These are phyloP conservation scores for Drosophila mercatorum DNA, from an alignment of 2,888 invertebrate genomes.

Conservation along the genomic window DNA sequence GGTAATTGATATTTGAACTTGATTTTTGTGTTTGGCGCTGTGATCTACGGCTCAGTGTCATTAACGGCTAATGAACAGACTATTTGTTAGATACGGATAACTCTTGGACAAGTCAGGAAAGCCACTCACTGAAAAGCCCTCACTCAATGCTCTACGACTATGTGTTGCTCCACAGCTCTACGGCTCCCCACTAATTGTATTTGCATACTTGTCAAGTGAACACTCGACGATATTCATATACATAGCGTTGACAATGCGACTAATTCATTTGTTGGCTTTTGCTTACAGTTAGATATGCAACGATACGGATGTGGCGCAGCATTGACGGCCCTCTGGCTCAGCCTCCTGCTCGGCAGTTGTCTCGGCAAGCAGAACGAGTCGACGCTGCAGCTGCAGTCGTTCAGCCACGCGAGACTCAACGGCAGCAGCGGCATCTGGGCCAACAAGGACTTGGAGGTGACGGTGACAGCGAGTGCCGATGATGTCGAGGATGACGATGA, in stretches of 20 bases:
- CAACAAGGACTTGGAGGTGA: slow-evolving; percentile 21
- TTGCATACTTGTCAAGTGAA: slow-evolving; percentile 34
- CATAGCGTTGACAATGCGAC: slow-evolving; percentile 36
- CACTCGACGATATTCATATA: slow-evolving; percentile 37
- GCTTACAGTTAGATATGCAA: slow-evolving; percentile 43
- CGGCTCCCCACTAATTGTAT: slow-evolving; percentile 48
- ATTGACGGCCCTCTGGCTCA: slow-evolving; percentile 17
- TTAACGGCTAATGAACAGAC: slow-evolving; percentile 30
- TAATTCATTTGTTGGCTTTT: slow-evolving; percentile 39
- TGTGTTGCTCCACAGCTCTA: neutral
- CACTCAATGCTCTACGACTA: slow-evolving; percentile 2
- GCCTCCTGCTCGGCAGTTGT: slow-evolving; percentile 1
- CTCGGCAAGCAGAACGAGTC: slow-evolving; percentile 34
- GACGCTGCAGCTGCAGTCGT: slow-evolving; percentile 25
- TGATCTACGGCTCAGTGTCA: slow-evolving; percentile 34
- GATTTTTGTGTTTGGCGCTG: slow-evolving; percentile 37
- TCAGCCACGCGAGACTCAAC: slow-evolving; percentile 23
- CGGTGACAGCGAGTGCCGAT: neutral
- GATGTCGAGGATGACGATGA: neutral
- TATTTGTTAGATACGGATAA: slow-evolving; percentile 6
- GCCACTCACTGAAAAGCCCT: slow-evolving; percentile 7
- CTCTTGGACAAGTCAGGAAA: slow-evolving; percentile 4
- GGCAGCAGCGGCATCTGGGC: slow-evolving; percentile 37
- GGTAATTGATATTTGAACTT: slow-evolving; percentile 70
- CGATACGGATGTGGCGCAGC: slow-evolving; percentile 31